Base-by-base conservation (phyloP, 2,888 invertebrate species). In the Stenodera caucasica region DNA sequence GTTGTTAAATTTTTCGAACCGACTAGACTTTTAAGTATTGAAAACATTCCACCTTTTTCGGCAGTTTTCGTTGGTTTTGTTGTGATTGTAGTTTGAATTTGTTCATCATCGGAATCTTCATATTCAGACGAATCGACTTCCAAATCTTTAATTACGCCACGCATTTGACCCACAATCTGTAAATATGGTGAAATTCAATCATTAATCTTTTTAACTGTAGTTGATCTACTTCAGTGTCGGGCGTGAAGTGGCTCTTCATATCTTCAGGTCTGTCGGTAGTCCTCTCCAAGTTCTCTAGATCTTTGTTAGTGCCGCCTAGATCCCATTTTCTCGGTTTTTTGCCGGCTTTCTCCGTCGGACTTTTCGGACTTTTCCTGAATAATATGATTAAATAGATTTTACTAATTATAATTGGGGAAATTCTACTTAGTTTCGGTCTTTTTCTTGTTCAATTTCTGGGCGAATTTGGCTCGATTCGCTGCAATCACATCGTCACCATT, bases 321-420 rank as follows among this genome's bases (percentile, higher is more conserved):
- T 93, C 95, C 98, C 97, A 98, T 56, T 91, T 87, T 56, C 95
- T 87, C 0, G 93, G 94, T 75, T 93, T 91, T 76, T 98, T 98
- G 0, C 92, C 93, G 18, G 89, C 88, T 77, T 90, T 90, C 82
- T 74, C 85, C 49, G 77, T 74, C n/a, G 81, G 80, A 61, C 81
- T 81, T 67, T 85, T 86, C 0, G 85, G 84, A 60, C 84, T 83
- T 68, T 80, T 81, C 58, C 82, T 81, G 65, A 21, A 68, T 69
- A 57, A 57, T 54, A 40, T n/a, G n/a, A n/a, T n/a, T n/a, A n/a
- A n/a, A n/a, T n/a, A n/a, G n/a, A n/a, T n/a, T n/a, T n/a, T n/a
- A n/a, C 11, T 57, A 56, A 57, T 23, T 51, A 21, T 15, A 40
- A 29, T 37, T 26, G n/a, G n/a, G n/a, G n/a, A 50, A 26, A 55